Conservation (phyloP, 2,888 invertebrate genomes). For the Polydrusus cervinus region DNA sequence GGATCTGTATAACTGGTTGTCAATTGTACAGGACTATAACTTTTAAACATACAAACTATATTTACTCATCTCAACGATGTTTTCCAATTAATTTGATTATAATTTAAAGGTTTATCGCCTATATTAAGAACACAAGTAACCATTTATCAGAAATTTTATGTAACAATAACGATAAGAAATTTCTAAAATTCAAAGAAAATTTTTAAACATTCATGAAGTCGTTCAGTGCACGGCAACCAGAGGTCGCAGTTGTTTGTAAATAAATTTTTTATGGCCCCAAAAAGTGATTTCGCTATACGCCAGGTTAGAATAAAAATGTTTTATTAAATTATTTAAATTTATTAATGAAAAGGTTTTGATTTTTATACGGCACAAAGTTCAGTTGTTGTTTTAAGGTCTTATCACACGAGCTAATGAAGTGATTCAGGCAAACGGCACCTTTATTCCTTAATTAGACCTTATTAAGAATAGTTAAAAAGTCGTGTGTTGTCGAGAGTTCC, state of each 20-base stretch:
- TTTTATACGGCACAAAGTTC: conserved; percentile 33
- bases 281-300: conserved; percentile 16
- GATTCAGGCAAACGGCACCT: conserved; percentile 55
- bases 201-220: conserved; percentile 15
- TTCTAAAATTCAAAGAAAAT: conserved; percentile 4
- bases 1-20: not conserved
- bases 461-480: conserved; percentile 49
- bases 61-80: not conserved
- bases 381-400: conserved; percentile 19
- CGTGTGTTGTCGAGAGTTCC: conserved; percentile 8
- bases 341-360: conserved; percentile 24
- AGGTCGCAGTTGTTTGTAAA: conserved; percentile 54
- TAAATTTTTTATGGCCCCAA: conserved; percentile 46
- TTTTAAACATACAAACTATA: no score
- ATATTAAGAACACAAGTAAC: conserved; percentile 1
- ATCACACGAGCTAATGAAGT: conserved; percentile 47
- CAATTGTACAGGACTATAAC: not conserved
- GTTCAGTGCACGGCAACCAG: conserved; percentile 48
- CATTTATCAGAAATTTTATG: conserved; percentile 13
- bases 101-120: conserved; percentile 5
- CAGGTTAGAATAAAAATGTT: conserved; percentile 52
- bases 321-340: conserved; percentile 30
- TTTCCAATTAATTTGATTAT: conserved; percentile 18
- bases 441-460: conserved; percentile 50
- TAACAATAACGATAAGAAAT: conserved; percentile 14